A percentile compares a stretch with the other conserved stretches of the same genome.
These are phyloP conservation scores for Drosophila auraria DNA, from an alignment of 1,140 invertebrate species.

Conservation along the genomic window DNA sequence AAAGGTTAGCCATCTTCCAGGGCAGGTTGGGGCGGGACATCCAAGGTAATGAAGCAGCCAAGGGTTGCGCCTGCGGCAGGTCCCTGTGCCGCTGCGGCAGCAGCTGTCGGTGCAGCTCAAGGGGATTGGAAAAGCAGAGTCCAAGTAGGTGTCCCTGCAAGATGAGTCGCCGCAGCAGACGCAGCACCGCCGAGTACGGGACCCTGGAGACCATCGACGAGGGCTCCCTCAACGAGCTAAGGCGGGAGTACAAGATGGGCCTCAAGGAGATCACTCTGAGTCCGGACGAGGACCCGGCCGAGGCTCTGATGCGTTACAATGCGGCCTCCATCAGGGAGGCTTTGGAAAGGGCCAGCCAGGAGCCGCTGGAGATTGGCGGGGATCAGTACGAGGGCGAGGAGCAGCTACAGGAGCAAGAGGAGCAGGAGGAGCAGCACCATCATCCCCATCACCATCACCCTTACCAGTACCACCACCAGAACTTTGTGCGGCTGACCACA, in stretches of 20 bases:
- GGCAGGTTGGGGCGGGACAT: constrained; percentile 12
- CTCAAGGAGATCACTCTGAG: constrained; percentile 79
- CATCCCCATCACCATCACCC: not conserved
- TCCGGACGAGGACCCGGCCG: constrained; percentile 78
- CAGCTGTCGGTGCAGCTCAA: constrained; percentile 40
- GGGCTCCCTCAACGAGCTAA: constrained; percentile 65
- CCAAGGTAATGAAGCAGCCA: not conserved
- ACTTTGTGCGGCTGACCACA: constrained; percentile 20
- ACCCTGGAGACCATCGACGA: constrained; percentile 77
- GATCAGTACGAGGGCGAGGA: constrained; percentile 49
- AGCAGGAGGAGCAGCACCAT: not conserved
- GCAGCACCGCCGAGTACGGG: constrained; percentile 63
- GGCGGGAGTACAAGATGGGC: constrained; percentile 70
- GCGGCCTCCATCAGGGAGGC: constrained; percentile 77
- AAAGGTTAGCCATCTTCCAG: constrained; percentile 75
- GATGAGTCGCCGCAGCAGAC: constrained; percentile 14
- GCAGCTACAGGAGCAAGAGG: constrained; percentile 4
- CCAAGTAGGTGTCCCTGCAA: not conserved
- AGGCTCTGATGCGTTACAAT: constrained; percentile 81
- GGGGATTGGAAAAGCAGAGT: not conserved
- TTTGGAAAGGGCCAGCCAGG: constrained; percentile 68
- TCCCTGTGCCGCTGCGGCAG: constrained; percentile 54
- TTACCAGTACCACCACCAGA: constrained; percentile 13
- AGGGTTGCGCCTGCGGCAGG: constrained; percentile 51
- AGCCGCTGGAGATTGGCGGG: constrained; percentile 68